phyloP scores from a whole-genome alignment of 1,140 invertebrate species.

The Drosophila micromelanica region DNA sequence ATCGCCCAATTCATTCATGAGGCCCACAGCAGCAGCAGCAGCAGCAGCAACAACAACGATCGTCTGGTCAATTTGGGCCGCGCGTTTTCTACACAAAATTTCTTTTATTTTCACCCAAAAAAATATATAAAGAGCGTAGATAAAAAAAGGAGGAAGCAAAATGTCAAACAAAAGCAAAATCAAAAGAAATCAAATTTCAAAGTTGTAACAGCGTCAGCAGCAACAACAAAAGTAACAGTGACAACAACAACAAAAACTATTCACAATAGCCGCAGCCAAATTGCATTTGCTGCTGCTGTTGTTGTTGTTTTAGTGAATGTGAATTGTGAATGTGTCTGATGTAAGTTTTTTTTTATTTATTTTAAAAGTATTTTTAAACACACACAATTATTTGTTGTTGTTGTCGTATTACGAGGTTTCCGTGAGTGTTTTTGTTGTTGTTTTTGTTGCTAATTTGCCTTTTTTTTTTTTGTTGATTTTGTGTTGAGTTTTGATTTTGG shows the following conservation, averaged over 20 bases:
- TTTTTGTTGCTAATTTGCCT: constrained; percentile 17
- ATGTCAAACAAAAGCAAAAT: constrained; percentile 46
- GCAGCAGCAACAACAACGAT: constrained; percentile 28
- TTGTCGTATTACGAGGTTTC: constrained; percentile 3
- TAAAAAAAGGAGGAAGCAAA: constrained; percentile 42
- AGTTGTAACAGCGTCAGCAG: constrained; percentile 25
- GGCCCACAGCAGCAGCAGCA: constrained; percentile 35
- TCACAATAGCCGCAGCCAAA: constrained; percentile 35
- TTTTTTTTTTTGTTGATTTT: constrained; percentile 17
- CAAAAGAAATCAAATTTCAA: constrained; percentile 58
- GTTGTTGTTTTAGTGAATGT: constrained; percentile 22
- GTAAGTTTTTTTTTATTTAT: constrained; percentile 38
- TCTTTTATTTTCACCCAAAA: constrained; percentile 44
- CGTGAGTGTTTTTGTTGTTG: constrained; percentile 7
- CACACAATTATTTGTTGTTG: background rate
- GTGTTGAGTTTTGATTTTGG: constrained; percentile 3
- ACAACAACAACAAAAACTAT: constrained; percentile 15
- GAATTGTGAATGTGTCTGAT: constrained; percentile 40
- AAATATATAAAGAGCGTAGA: constrained; percentile 18
- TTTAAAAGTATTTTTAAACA: constrained; percentile 36
- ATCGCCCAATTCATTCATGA: constrained; percentile 56
- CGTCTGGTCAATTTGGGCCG: constrained; percentile 49
- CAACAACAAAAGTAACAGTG: constrained; percentile 13
- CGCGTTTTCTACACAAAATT: constrained; percentile 46
- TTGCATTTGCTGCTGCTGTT: constrained; percentile 35